These are phyloP conservation scores for Tympanuchus pallidicinctus DNA, from an alignment of 2,113 vertebrate genomes.

Conservation along the genomic window DNA sequence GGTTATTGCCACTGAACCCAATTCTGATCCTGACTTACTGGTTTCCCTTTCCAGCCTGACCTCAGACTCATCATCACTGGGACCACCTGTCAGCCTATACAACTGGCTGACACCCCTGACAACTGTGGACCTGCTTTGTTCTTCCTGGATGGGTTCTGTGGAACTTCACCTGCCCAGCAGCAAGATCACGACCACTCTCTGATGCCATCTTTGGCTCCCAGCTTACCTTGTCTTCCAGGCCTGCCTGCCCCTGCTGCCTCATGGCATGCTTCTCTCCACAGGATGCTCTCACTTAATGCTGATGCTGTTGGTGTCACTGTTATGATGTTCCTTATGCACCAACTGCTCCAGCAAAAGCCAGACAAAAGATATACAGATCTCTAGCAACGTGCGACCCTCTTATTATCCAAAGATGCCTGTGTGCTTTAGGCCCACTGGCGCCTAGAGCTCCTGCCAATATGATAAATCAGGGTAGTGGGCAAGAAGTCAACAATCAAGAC, in stretches of 20 bases:
- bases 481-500: background rate
- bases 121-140: background rate
- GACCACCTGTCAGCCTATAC: rapidly evolving
- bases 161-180: background rate
- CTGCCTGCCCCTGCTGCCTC: background rate
- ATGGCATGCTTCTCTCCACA: background rate
- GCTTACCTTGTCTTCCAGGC: background rate
- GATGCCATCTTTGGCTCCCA: rapidly evolving
- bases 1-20: background rate
- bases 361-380: background rate
- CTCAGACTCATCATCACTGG: background rate
- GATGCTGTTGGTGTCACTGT: background rate
- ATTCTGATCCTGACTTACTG: background rate
- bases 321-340: background rate
- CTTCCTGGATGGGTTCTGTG: background rate
- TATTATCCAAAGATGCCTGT: background rate
- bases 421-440: background rate
- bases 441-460: background rate
- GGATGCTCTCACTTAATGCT: background rate
- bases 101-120: background rate
- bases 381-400: rapidly evolving
- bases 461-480: slow-evolving; percentile 23
- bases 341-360: background rate
- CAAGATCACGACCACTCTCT: background rate
- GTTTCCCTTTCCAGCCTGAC: background rate